Conservation (phyloP, 2,888 invertebrate species). For the Epinotia brunnichana region DNA sequence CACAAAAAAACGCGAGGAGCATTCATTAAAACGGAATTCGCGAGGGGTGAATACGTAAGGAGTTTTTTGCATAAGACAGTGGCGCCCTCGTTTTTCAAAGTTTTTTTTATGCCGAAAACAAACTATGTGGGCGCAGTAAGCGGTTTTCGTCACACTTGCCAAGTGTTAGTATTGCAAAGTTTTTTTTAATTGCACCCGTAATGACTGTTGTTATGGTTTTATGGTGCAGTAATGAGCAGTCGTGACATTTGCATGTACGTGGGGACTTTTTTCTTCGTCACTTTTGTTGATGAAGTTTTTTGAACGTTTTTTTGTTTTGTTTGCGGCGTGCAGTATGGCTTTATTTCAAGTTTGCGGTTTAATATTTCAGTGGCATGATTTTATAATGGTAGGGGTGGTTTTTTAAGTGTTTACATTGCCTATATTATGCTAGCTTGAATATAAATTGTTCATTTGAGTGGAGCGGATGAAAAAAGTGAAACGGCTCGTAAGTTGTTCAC, state of each 20-base stretch:
- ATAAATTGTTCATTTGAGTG: constrained; percentile 26
- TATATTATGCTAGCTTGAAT: constrained; percentile 46
- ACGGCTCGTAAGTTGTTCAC: constrained; percentile 13
- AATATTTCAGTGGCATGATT: constrained; percentile 77
- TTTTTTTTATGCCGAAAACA: constrained; percentile 74
- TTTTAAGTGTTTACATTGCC: constrained; percentile 67
- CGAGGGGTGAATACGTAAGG: constrained; percentile 83
- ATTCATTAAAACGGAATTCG: constrained; percentile 82
- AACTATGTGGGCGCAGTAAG: constrained; percentile 83
- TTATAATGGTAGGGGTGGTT: constrained; percentile 74
- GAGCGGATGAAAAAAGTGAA: constrained; percentile 33
- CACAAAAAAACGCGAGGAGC: constrained; percentile 74
- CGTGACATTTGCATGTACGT: constrained; percentile 81
- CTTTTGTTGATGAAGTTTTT: constrained; percentile 78
- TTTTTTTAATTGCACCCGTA: constrained; percentile 81
- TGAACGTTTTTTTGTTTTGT: constrained; percentile 68
- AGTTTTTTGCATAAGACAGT: constrained; percentile 83
- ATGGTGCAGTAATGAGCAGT: constrained; percentile 78
- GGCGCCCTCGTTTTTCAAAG: constrained; percentile 75
- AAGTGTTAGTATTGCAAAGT: constrained; percentile 71
- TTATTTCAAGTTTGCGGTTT: constrained; percentile 79
- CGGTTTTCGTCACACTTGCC: constrained; percentile 82
- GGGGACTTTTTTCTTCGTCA: constrained; percentile 70
- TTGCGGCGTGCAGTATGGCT: constrained; percentile 73
- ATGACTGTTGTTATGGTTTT: constrained; percentile 82